phyloP scores from a whole-genome alignment of 2,888 invertebrate genomes.

The Temnothorax ravouxi region DNA sequence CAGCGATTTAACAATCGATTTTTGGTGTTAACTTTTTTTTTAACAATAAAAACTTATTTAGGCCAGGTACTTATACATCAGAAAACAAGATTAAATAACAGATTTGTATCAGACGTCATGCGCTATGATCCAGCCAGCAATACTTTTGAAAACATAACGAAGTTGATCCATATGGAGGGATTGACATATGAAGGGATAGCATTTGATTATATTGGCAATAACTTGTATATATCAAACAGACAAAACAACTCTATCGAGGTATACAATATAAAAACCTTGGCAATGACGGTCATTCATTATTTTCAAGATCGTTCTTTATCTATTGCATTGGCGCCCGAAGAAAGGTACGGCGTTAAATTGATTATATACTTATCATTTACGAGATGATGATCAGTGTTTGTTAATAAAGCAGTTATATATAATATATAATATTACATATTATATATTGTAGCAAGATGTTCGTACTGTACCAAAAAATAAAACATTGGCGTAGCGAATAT shows the following conservation, averaged over 20 bases:
- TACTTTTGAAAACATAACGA: constrained; percentile 81
- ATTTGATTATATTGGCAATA: constrained; percentile 91
- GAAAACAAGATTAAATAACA: accelerated
- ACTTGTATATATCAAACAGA: constrained; percentile 91
- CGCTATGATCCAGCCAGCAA: constrained; percentile 69
- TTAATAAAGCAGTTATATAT: not conserved
- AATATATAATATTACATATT: not conserved
- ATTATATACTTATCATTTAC: constrained; percentile 79
- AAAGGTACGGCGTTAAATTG: constrained; percentile 87
- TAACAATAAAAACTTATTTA: constrained; percentile 58
- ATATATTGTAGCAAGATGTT: constrained; percentile 82
- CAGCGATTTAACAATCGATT: not conserved
- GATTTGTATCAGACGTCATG: constrained; percentile 74
- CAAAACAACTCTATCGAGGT: constrained; percentile 90
- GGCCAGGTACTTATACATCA: constrained; percentile 66
- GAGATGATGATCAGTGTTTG: not conserved
- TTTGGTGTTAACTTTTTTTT: not conserved
- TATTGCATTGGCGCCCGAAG: constrained; percentile 90
- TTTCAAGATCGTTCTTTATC: constrained; percentile 89
- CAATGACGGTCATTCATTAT: constrained; percentile 87
- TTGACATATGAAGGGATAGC: constrained; percentile 87
- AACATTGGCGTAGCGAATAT: too few relatives aligned
- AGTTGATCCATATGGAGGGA: too few relatives aligned
- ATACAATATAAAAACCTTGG: constrained; percentile 88
- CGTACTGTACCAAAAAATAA: constrained; percentile 73